These are phyloP conservation scores for Drosophila falleni DNA, from an alignment of 2,888 invertebrate genomes.

Conservation along the genomic window DNA sequence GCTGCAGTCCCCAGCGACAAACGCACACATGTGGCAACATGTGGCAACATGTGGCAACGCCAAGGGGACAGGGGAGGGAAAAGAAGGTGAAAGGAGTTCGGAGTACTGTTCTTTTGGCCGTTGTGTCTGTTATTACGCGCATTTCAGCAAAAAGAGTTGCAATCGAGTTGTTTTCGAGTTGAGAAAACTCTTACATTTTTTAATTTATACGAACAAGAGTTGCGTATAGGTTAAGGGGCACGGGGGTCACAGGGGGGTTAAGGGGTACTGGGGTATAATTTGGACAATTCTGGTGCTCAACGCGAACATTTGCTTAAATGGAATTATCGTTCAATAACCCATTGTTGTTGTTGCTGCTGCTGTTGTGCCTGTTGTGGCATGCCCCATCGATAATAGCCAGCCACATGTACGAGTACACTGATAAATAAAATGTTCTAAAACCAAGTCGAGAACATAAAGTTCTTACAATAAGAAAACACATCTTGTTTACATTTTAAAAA, in stretches of 20 bases:
- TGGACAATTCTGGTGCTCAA: constrained; percentile 75
- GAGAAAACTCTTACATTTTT: constrained; percentile 64
- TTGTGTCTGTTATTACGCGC: constrained; percentile 66
- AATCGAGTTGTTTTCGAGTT: constrained; percentile 63
- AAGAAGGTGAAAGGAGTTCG: neutral
- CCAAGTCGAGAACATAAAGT: too few species aligned
- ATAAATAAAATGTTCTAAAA: too few species aligned
- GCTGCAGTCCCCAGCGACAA: constrained; percentile 50
- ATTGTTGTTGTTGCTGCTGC: constrained; percentile 38
- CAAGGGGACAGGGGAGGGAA: neutral
- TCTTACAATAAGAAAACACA: too few species aligned
- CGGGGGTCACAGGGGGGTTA: neutral
- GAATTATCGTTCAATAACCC: constrained; percentile 80
- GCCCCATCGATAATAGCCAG: constrained; percentile 63
- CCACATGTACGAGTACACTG: constrained; percentile 32
- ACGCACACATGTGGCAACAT: constrained; percentile 39
- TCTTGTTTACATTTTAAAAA: too few species aligned
- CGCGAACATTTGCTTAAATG: constrained; percentile 79
- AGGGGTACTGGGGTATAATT: constrained; percentile 64
- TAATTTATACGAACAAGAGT: constrained; percentile 44
- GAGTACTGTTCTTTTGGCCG: constrained; percentile 28
- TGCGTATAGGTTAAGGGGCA: neutral
- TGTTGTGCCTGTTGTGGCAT: constrained; percentile 47
- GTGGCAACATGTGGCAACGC: constrained; percentile 1
- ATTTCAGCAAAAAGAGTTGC: constrained; percentile 55